These are phyloP conservation scores for Echiichthys vipera DNA, from an alignment of 2,797 vertebrate species.

Conservation along the genomic window DNA sequence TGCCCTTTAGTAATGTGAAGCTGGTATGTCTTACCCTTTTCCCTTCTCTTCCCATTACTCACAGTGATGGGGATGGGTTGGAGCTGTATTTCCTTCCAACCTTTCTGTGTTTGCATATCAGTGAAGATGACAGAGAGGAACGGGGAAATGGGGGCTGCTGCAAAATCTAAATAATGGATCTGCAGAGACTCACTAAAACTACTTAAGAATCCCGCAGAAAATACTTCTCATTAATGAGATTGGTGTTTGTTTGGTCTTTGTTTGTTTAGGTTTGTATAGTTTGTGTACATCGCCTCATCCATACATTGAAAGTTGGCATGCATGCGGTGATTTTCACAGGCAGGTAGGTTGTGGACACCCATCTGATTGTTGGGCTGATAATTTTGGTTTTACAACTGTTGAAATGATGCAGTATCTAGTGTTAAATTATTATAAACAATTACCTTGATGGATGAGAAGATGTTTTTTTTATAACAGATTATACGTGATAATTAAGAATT, in stretches of 20 bases:
- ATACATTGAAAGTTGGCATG: neutral
- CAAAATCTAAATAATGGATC: conserved; percentile 36
- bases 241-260: neutral
- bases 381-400: neutral
- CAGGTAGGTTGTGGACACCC: neutral
- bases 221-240: neutral
- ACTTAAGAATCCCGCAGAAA: conserved; percentile 13
- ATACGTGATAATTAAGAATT: no score
- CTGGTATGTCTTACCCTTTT: conserved; percentile 35
- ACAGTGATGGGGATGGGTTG: conserved; percentile 18
- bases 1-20: conserved; percentile 28
- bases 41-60: conserved; percentile 29
- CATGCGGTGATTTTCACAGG: neutral
- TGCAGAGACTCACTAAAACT: conserved; percentile 18
- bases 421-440: no score
- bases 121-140: conserved; percentile 30
- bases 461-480: no score
- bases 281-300: neutral
- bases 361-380: neutral
- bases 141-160: neutral
- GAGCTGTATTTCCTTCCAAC: conserved; percentile 32
- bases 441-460: no score
- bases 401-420: no score
- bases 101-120: conserved; percentile 41
- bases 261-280: no score